phyloP scores from a whole-genome alignment of 2,113 vertebrate species.

The Amazona guildingii region DNA sequence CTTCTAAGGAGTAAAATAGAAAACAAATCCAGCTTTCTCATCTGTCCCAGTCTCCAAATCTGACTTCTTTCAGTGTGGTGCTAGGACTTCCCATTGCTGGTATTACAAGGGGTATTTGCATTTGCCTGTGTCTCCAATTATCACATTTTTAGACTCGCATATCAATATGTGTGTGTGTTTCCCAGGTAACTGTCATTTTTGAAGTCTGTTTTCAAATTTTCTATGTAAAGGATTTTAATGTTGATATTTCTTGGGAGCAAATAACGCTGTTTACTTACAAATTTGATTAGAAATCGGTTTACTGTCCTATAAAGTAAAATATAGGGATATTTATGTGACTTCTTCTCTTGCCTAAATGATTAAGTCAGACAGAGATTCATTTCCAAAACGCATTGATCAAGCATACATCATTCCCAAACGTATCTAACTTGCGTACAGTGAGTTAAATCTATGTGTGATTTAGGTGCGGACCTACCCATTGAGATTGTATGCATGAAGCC shows the following conservation, averaged over 20 bases:
- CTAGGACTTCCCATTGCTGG: neutral
- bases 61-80: neutral
- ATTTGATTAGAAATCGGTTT: conserved; percentile 49
- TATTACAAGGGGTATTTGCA: neutral
- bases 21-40: neutral
- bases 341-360: conserved; percentile 29
- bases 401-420: neutral
- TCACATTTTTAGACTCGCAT: fast-evolving
- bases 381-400: conserved; percentile 33
- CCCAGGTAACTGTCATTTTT: neutral
- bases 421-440: neutral
- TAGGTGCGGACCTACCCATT: neutral
- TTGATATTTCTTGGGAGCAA: conserved; percentile 18
- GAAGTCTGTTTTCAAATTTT: neutral
- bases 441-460: conserved; percentile 50
- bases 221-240: neutral
- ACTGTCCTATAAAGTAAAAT: conserved; percentile 19
- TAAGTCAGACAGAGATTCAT: conserved; percentile 7
- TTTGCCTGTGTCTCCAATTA: neutral
- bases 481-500: neutral
- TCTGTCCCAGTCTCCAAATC: neutral
- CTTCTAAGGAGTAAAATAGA: neutral
- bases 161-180: neutral
- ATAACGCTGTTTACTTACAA: conserved; percentile 12
- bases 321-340: conserved; percentile 27